phyloP scores from a whole-genome alignment of 2,888 invertebrate genomes.

The Zygaena filipendulae region DNA sequence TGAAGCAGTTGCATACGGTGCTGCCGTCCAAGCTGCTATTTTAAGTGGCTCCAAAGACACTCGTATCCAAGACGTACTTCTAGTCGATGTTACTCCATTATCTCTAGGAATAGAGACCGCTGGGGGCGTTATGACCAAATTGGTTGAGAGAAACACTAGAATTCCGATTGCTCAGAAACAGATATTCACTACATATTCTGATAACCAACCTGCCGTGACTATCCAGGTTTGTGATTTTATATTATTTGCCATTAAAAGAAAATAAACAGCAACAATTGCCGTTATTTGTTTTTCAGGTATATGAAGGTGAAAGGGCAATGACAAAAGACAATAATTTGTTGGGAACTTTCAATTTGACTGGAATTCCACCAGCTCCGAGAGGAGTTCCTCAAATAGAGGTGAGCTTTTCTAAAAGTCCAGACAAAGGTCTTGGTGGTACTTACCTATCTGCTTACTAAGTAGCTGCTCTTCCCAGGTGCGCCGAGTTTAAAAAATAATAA shows the following conservation, averaged over 20 bases:
- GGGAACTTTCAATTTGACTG: constrained; percentile 83
- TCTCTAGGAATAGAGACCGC: constrained; percentile 87
- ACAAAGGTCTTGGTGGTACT: no score
- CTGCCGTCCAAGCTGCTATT: constrained; percentile 94
- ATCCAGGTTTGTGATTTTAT: constrained; percentile 68
- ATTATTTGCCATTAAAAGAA: background rate
- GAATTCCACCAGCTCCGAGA: constrained; percentile 87
- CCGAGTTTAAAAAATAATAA: no score
- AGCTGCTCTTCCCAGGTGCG: no score
- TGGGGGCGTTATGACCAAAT: constrained; percentile 85
- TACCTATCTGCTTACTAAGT: no score
- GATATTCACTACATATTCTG: constrained; percentile 90
- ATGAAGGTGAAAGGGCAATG: constrained; percentile 90
- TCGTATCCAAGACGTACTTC: constrained; percentile 82
- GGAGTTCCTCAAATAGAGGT: constrained; percentile 80
- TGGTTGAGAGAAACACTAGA: constrained; percentile 85
- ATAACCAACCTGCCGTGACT: constrained; percentile 91
- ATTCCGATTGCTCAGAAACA: constrained; percentile 85
- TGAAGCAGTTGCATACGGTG: constrained; percentile 93
- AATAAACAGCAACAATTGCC: background rate
- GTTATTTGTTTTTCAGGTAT: constrained; percentile 58
- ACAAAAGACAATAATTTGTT: constrained; percentile 90
- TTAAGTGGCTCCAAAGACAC: constrained; percentile 75
- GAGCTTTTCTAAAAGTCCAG: constrained; percentile 8
- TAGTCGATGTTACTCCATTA: constrained; percentile 84